Evolutionary conservation across 2,888 invertebrate genomes (phyloP).

Genomic region (Choristoneura rosaceana): DNA sequence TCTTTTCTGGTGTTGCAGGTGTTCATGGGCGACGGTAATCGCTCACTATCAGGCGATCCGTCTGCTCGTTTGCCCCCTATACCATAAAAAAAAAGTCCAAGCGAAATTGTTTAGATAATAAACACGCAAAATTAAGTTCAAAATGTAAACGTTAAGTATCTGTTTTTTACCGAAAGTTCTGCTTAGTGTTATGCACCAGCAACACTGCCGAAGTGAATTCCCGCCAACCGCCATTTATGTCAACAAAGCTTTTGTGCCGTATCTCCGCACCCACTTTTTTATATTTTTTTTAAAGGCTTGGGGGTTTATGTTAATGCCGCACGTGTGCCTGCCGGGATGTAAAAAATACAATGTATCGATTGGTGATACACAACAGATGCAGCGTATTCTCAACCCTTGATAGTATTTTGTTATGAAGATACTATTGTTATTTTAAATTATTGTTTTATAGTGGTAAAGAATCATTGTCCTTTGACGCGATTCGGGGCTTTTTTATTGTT

Average conservation of each 20-base stretch:
- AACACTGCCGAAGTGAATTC: slow-evolving; percentile 50
- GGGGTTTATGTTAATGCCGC: slow-evolving; percentile 31
- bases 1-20: too few relatives aligned
- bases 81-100: too few relatives aligned
- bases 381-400: not conserved
- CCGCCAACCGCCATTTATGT: slow-evolving; percentile 47
- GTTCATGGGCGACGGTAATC: too few relatives aligned
- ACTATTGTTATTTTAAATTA: not conserved
- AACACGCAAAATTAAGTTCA: not conserved
- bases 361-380: slow-evolving; percentile 2
- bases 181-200: slow-evolving; percentile 43
- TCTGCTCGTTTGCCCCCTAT: too few relatives aligned
- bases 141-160: not conserved
- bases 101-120: too few relatives aligned
- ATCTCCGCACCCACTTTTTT: slow-evolving; percentile 24
- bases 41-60: too few relatives aligned
- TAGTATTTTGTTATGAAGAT: not conserved
- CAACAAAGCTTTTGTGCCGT: slow-evolving; percentile 54
- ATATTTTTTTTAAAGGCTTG: slow-evolving; percentile 42
- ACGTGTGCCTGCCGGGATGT: slow-evolving; percentile 23
- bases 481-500: not conserved
- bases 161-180: too few relatives aligned
- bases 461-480: not conserved
- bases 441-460: too few relatives aligned
- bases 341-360: slow-evolving; percentile 16